Conservation (phyloP, 1,140 invertebrate genomes). For the Dreissena polymorpha region DNA sequence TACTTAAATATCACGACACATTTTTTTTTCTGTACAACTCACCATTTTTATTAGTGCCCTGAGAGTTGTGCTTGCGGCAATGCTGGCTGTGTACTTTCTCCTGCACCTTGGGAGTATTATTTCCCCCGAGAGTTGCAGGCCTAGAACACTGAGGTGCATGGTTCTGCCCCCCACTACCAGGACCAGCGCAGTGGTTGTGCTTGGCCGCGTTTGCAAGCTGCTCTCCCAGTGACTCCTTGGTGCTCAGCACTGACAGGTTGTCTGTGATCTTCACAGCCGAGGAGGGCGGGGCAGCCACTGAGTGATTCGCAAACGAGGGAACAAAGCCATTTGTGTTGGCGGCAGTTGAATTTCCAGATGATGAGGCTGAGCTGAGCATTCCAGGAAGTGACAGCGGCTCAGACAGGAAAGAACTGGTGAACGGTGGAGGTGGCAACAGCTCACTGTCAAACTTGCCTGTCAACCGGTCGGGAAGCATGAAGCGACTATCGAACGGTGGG, state of each 20-base stretch:
- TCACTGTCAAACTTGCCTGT: conserved; percentile 70
- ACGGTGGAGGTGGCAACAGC: conserved; percentile 68
- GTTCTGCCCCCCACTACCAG: conserved; percentile 20
- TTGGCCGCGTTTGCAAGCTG: conserved; percentile 20
- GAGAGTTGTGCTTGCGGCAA: conserved; percentile 59
- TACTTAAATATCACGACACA: neutral
- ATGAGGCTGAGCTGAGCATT: conserved; percentile 58
- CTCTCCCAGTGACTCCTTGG: conserved; percentile 27
- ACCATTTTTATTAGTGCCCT: conserved; percentile 52
- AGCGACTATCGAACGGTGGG: conserved; percentile 61
- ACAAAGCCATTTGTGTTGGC: conserved; percentile 70
- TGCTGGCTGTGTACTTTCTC: conserved; percentile 59
- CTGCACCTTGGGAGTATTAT: conserved; percentile 54
- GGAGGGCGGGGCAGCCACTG: conserved; percentile 36
- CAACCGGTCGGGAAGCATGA: conserved; percentile 33
- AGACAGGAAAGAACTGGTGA: conserved; percentile 62
- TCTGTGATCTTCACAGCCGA: conserved; percentile 33
- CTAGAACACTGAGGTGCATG: conserved; percentile 69
- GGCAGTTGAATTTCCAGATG: conserved; percentile 53
- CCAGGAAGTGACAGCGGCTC: conserved; percentile 65
- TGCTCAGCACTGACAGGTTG: conserved; percentile 40
- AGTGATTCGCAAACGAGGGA: conserved; percentile 53
- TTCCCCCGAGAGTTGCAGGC: conserved; percentile 72
- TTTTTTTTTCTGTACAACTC: neutral
- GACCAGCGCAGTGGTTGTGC: conserved; percentile 34